These are phyloP conservation scores for Hemibates koningsi DNA, from an alignment of 2,113 vertebrate genomes.

Conservation along the genomic window DNA sequence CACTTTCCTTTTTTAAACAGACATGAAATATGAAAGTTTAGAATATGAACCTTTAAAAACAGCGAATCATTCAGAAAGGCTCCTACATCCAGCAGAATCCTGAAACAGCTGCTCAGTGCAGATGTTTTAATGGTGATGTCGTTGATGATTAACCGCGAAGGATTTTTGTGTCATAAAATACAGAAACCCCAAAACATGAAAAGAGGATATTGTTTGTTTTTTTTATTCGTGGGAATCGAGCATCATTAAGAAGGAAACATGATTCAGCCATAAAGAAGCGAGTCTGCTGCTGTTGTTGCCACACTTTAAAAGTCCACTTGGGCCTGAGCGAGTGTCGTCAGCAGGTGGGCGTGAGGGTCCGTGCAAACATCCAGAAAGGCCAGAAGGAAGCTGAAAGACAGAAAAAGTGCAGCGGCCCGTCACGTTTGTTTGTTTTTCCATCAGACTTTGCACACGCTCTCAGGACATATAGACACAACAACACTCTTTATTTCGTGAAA, in stretches of 20 bases:
- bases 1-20: neutral
- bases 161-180: neutral
- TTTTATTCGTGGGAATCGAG: neutral
- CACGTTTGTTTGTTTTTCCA: neutral
- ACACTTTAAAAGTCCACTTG: neutral
- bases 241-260: neutral
- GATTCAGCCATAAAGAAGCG: neutral
- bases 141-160: neutral
- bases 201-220: fast-evolving
- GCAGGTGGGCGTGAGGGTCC: neutral
- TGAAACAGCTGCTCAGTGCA: neutral
- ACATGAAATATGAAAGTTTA: neutral
- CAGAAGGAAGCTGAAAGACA: neutral
- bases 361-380: neutral
- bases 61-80: too few relatives aligned
- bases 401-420: neutral
- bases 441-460: neutral
- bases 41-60: neutral
- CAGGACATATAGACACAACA: neutral
- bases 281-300: neutral
- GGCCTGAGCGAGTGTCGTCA: neutral
- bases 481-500: neutral
- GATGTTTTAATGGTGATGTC: neutral
- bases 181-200: fast-evolving
- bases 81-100: neutral